phyloP scores from a whole-genome alignment of 2,888 invertebrate species.

The Linyphia triangularis region DNA sequence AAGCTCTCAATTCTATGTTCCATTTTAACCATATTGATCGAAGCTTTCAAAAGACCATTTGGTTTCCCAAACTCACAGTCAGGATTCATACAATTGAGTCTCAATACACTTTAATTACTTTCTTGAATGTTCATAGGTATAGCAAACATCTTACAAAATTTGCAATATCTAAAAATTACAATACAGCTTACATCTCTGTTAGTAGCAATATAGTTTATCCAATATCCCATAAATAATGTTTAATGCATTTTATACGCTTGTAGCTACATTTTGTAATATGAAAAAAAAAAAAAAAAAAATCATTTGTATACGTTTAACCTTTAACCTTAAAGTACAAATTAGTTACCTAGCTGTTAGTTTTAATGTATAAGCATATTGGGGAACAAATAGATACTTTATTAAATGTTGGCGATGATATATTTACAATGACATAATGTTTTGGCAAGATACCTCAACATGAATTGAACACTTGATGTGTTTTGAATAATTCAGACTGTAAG shows the following conservation, averaged over 20 bases:
- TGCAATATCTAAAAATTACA: not conserved
- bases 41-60: constrained; percentile 20
- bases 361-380: no score
- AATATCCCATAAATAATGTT: no score
- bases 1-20: constrained; percentile 50
- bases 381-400: no score
- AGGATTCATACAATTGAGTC: constrained; percentile 3
- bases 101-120: not conserved
- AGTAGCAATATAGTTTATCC: no score
- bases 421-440: constrained; percentile 8
- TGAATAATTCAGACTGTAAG: not conserved
- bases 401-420: no score
- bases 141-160: not conserved
- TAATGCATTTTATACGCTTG: no score
- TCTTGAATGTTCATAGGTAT: not conserved
- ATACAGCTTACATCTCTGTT: not conserved
- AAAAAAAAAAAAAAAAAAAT: no score
- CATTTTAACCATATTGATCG: constrained; percentile 22
- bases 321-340: no score
- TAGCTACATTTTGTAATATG: no score
- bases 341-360: no score
- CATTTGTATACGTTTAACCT: no score
- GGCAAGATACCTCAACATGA: not conserved
- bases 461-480: not conserved
- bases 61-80: not conserved